phyloP scores from a whole-genome alignment of 2,113 vertebrate species.

The Zapus hudsonius region DNA sequence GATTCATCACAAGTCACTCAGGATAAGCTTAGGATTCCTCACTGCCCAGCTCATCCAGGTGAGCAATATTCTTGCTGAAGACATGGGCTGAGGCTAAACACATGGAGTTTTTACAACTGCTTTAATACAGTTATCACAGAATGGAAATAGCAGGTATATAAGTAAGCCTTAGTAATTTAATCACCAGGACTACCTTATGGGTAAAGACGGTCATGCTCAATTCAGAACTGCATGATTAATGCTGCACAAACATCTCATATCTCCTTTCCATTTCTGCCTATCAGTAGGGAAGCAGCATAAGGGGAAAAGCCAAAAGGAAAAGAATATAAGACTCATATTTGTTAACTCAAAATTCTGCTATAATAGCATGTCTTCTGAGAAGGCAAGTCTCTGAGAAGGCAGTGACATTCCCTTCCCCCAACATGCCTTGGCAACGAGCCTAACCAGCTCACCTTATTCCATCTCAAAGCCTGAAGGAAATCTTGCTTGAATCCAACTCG shows the following conservation, averaged over 20 bases:
- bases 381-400: not conserved
- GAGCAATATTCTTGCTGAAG: not conserved
- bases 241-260: not conserved
- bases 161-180: constrained; percentile 23
- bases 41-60: not conserved
- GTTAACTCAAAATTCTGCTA: not conserved
- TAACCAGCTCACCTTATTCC: constrained; percentile 43
- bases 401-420: not conserved
- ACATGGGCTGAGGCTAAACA: not conserved
- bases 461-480: not conserved
- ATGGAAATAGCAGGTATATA: not conserved
- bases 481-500: constrained; percentile 36
- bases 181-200: not conserved
- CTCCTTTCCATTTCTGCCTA: not conserved
- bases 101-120: not conserved
- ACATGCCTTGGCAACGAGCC: not conserved
- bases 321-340: not conserved
- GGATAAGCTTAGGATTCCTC: not conserved
- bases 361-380: not conserved
- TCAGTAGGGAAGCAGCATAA: not conserved
- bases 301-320: not conserved
- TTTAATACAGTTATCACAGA: not conserved
- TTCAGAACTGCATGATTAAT: not conserved
- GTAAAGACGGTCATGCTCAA: too few species aligned
- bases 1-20: not conserved